Base-by-base conservation (phyloP, 2,888 invertebrate genomes). In the Drosophila emarginata region DNA sequence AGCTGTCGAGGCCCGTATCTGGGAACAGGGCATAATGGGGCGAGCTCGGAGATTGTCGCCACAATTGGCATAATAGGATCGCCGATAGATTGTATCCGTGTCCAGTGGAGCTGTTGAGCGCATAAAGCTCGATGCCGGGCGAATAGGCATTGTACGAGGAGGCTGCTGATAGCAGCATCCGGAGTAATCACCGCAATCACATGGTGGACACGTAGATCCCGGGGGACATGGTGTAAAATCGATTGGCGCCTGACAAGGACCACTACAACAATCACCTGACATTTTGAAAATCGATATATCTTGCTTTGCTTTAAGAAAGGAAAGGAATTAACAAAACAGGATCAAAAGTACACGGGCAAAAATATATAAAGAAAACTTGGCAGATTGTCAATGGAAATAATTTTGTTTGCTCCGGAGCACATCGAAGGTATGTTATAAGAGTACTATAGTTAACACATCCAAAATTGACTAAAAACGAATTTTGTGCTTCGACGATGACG, bases 1-100 rank as follows among this genome's bases (percentile, higher is more conserved):
- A 0, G 93, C 93, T 0, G 92, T 92, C 9, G 93, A 93, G 0
- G 92, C 90, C 0, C 91, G 76, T 3, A 94, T 84, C 68, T 93
- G 93, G 0, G 92, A 89, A 1, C 89, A 70, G 0, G 93, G 93
- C 36, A 90, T 92, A 15, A 93, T 91, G 0, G 93, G 92, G 6
- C 72, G 70, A 0, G 93, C 92, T 2, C 89, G 87, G 7, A 74
- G 89, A 70, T 61, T 89, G 79, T 1, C 92, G 89, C 88, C 94
- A 53, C 79, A 79, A 36, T 92, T 92, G 2, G 94, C 94, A 18
- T 94, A 90, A 80, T 94, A 95, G 0, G 95, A 95, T 77, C 94
- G 92, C 67, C 94, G 94, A 89, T 95, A 95, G 0, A 95, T 94
- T 4, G 95, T 95, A 73, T 93, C 93, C 0, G 89, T 91, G 67